phyloP scores from a whole-genome alignment of 2,888 invertebrate species.

The Thymelicus acteon region DNA sequence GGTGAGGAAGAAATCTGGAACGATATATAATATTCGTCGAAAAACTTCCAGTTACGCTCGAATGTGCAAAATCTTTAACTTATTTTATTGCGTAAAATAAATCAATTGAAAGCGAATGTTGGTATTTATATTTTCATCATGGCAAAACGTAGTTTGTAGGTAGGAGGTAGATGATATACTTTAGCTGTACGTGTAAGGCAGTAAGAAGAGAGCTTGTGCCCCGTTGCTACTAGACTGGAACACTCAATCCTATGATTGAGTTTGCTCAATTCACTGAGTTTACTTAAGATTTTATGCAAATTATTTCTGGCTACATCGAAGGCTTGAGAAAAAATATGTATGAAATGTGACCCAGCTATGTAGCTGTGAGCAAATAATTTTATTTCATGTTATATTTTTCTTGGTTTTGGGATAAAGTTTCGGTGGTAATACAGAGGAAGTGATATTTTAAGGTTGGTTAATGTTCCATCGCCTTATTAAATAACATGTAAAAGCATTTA shows the following conservation, averaged over 20 bases:
- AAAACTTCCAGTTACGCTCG: slow-evolving; percentile 58
- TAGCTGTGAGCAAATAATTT: slow-evolving; percentile 32
- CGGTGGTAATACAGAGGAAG: too few relatives aligned
- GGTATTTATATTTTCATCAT: slow-evolving; percentile 41
- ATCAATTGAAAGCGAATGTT: slow-evolving; percentile 47
- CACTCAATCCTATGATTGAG: slow-evolving; percentile 63
- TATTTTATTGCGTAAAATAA: slow-evolving; percentile 53
- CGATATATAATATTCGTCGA: slow-evolving; percentile 49
- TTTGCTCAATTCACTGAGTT: slow-evolving; percentile 70
- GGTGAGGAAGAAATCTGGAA: slow-evolving; percentile 45
- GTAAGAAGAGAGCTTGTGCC: slow-evolving; percentile 25
- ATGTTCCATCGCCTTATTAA: too few relatives aligned
- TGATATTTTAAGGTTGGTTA: too few relatives aligned
- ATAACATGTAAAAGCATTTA: too few relatives aligned
- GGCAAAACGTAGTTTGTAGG: slow-evolving; percentile 38
- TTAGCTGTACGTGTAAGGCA: slow-evolving; percentile 34
- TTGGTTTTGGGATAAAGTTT: too few relatives aligned
- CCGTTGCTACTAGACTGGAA: slow-evolving; percentile 50
- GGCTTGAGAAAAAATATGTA: slow-evolving; percentile 50
- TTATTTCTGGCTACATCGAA: slow-evolving; percentile 58
- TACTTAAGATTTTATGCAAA: slow-evolving; percentile 71
- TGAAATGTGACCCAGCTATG: slow-evolving; percentile 32
- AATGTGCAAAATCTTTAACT: slow-evolving; percentile 57
- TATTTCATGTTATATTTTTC: background rate
- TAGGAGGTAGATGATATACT: slow-evolving; percentile 41